These are phyloP conservation scores for Cyanistes caeruleus DNA, from an alignment of 2,113 vertebrate species.

Conservation along the genomic window DNA sequence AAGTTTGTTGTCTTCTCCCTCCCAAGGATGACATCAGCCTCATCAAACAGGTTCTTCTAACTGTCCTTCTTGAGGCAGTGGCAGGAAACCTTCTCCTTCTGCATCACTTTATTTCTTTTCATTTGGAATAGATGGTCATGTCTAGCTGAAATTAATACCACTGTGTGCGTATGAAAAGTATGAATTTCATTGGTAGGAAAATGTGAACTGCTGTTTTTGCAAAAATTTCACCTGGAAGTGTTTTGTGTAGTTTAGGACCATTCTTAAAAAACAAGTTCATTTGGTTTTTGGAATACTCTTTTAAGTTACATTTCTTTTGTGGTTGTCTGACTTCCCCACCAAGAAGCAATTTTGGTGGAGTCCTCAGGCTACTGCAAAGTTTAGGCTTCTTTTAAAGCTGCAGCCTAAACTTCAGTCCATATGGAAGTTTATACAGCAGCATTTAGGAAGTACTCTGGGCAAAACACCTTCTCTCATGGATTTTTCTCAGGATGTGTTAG, in stretches of 20 bases:
- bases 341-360: background rate
- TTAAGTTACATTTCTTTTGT: background rate
- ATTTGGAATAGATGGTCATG: background rate
- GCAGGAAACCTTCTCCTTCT: background rate
- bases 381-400: background rate
- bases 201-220: background rate
- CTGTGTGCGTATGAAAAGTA: background rate
- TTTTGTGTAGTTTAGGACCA: background rate
- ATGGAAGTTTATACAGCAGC: background rate
- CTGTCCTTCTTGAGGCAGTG: background rate
- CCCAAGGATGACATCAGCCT: background rate
- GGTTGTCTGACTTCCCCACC: background rate
- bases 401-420: background rate
- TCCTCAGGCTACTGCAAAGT: background rate
- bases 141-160: background rate
- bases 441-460: background rate
- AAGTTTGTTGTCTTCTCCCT: background rate
- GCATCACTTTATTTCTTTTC: background rate
- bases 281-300: background rate
- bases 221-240: background rate
- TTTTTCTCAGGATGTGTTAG: slow-evolving; percentile 25
- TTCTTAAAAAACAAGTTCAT: background rate
- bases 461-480: background rate
- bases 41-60: background rate
- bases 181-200: background rate